Base-by-base conservation (phyloP, 2,797 vertebrate genomes). In the Enteromius anoplus region DNA sequence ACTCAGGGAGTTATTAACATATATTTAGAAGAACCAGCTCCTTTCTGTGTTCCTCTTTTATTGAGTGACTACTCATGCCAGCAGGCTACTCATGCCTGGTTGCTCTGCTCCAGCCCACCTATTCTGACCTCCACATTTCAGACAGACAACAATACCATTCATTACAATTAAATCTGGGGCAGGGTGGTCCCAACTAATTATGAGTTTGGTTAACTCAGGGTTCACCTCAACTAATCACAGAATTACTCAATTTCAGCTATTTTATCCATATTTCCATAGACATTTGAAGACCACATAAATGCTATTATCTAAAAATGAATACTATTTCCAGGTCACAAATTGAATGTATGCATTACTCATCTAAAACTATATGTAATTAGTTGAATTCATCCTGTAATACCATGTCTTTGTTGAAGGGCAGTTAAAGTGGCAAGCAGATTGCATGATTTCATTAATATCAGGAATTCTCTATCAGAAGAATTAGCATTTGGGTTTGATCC, bases 1-100 rank as follows among this genome's bases (percentile, higher is more conserved):
- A 70, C 47, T 69, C 51, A 42, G 80, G 64, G n/a, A 76, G 26
- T 58, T 53, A 76, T 49, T 68, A 66, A 42, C 15, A 78, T 77
- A 69, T 45, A 66, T 40, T 29, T n/a, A 21, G 45, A 64, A 68
- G 26, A 82, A 82, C 60, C 26, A 75, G 34, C 47, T 82, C 4
- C 12, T 26, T 68, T 76, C 62, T 76, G 40, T 37, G 29, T 60
- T 49, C 10, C 49, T 76, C n/a, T 42, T 76, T 70, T 75, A 26
- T 26, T 45, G 3, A 29, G 1, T 37, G 73, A 49, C 64, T 62
- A 58, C 34, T 11, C 47, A 68, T 75, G 72, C 81, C 62, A 82
- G 45, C 47, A 75, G 71, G 55, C 42, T 45, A 10, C 42, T 45
- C 62, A 75, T 75, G 71, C n/a, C 34, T 75, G 47, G 47, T 82